Evolutionary conservation across 2,888 invertebrate species (phyloP).

Genomic region (Orthosia gracilis): DNA sequence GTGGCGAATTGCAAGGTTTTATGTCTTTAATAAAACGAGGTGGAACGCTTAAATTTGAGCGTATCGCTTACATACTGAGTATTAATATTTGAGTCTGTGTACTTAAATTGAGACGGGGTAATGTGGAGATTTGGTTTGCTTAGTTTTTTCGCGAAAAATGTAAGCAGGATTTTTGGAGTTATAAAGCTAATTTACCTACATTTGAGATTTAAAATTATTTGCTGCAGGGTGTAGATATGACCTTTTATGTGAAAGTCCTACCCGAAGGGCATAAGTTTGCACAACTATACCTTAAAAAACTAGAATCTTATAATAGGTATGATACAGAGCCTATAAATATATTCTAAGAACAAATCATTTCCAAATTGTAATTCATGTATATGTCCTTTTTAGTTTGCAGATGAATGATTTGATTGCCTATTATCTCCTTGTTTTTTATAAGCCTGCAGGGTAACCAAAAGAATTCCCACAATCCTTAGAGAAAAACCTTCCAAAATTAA

Average conservation of each 20-base stretch:
- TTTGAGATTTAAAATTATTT: background rate
- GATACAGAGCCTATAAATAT: too few relatives aligned
- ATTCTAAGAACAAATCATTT: too few relatives aligned
- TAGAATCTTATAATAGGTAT: too few relatives aligned
- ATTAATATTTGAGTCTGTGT: conserved; percentile 57
- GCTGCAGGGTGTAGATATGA: background rate
- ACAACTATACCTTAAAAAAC: too few relatives aligned
- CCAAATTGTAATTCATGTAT: too few relatives aligned
- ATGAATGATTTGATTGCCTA: too few relatives aligned
- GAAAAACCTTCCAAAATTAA: background rate
- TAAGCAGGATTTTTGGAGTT: background rate
- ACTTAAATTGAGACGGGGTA: conserved; percentile 26
- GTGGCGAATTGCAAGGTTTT: conserved; percentile 82
- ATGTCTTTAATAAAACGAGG: conserved; percentile 87
- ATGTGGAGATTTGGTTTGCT: background rate
- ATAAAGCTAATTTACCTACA: too few relatives aligned
- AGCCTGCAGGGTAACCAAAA: background rate
- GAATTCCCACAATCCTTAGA: background rate
- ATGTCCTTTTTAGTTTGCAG: too few relatives aligned
- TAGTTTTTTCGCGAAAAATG: background rate
- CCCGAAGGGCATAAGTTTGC: too few relatives aligned
- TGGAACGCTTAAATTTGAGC: conserved; percentile 68
- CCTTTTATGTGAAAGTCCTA: background rate
- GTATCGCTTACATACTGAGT: conserved; percentile 61
- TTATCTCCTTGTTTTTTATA: too few relatives aligned